A percentile compares a stretch with the other conserved stretches of the same genome.
phyloP scores from a whole-genome alignment of 2,888 invertebrate genomes.

The Hydroisotoma schaefferi region DNA sequence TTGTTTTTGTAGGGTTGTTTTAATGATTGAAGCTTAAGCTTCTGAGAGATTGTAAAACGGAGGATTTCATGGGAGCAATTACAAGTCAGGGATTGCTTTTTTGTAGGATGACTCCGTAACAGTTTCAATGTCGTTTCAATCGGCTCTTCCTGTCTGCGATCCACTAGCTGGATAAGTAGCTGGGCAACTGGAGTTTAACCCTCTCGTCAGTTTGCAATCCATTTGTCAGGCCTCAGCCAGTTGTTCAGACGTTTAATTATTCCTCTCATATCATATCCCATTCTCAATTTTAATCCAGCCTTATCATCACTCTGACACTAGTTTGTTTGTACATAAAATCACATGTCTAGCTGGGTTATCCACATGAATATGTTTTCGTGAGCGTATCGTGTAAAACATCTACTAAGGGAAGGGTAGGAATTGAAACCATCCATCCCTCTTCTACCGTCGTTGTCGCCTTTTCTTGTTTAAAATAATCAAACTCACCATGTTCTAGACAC shows the following conservation, averaged over 20 bases:
- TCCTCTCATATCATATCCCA: not conserved
- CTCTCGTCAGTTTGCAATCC: not conserved
- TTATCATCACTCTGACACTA: not conserved
- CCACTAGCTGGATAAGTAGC: conserved; percentile 4
- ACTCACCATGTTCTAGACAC: too few relatives aligned
- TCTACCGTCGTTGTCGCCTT: too few relatives aligned
- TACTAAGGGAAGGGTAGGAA: too few relatives aligned
- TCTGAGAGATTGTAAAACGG: not conserved
- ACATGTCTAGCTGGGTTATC: too few relatives aligned
- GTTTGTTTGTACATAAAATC: too few relatives aligned
- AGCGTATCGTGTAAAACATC: too few relatives aligned
- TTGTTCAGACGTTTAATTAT: not conserved
- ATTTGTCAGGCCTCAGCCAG: not conserved
- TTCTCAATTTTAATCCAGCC: not conserved
- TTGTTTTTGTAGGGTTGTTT: too few relatives aligned
- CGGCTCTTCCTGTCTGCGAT: conserved; percentile 48
- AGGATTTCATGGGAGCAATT: not conserved
- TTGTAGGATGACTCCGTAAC: conserved; percentile 39
- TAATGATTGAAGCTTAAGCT: not conserved
- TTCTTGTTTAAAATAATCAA: too few relatives aligned
- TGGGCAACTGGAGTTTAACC: not conserved
- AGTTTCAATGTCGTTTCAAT: conserved; percentile 49
- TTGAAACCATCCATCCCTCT: too few relatives aligned
- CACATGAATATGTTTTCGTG: too few relatives aligned
- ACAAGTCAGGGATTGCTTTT: not conserved